These are phyloP conservation scores for Arenicola marina DNA, from an alignment of 2,888 invertebrate genomes.

Conservation along the genomic window DNA sequence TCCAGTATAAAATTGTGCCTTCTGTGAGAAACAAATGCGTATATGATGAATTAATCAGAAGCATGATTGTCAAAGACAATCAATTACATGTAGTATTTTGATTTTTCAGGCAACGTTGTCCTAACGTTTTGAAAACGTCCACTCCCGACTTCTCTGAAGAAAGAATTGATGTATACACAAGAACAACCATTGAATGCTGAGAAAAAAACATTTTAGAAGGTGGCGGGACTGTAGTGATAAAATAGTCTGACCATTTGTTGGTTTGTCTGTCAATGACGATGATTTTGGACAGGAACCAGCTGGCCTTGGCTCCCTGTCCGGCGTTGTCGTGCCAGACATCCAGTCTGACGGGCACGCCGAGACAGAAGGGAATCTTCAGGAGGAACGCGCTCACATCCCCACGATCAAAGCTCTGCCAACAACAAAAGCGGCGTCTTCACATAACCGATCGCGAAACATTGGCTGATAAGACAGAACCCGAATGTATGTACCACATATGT, in stretches of 20 bases:
- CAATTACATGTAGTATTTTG: not conserved
- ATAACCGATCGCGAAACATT: no score
- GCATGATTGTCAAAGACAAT: no score
- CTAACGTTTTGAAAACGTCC: no score
- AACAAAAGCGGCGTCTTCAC: no score
- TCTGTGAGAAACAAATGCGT: no score
- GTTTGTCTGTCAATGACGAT: constrained; percentile 16
- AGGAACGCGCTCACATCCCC: constrained; percentile 9
- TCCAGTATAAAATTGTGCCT: no score
- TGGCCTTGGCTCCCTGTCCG: constrained; percentile 23
- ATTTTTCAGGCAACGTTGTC: not conserved
- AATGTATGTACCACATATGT: no score
- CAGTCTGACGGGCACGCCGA: constrained; percentile 5
- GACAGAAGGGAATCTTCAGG: not conserved
- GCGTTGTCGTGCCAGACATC: constrained; percentile 39
- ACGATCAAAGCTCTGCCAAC: constrained; percentile 11
- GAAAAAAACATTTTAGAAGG: no score
- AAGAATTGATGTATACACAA: no score
- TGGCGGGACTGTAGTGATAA: not conserved
- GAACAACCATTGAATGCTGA: no score
- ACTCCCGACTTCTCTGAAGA: no score
- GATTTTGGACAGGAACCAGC: constrained; percentile 25
- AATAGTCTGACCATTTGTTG: constrained; percentile 1
- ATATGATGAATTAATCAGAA: no score
- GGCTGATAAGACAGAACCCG: not conserved